Evolutionary conservation across 2,113 vertebrate genomes (phyloP), one percentile per base, ranked within the genome.

Genomic region (Colistium nudipinnis): DNA sequence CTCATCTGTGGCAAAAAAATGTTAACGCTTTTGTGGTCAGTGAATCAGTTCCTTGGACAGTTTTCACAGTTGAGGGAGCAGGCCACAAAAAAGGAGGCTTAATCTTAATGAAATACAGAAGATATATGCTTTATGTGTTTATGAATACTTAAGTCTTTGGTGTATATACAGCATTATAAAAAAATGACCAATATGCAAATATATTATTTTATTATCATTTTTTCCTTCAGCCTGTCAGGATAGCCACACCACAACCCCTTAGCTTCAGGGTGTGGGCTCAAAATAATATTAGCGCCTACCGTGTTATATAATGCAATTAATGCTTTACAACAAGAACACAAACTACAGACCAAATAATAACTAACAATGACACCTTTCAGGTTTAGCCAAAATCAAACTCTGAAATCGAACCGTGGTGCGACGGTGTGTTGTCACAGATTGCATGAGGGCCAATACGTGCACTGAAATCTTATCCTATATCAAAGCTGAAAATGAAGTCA

Each of bases 1-100:
- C 79, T 70, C 69, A 79, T 87, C 72, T 85, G 71, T 81, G 79
- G 57, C 60, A 36, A 59, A 44, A 72, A 69, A 71, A 71, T 35
- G 62, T 78, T 73, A 59, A 79, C 25, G 63, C 81, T 36, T 62
- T 57, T 9, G 51, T 73, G 74, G 67, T 51, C 51, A 30, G 39
- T 52, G 24, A 69, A 51, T 61, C 25, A 20, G 22, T 16, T 54
- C 36, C 36, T 75, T 62, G 41, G 44, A 74, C 4, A 30, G 65
- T 69, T 73, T 54, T 61, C 35, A 61, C 35, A 38, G 64, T 61
- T 73, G 30, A 74, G 45, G 52, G 41, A 52, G 35, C 6, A 1
- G 28, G 17, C 22, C 6, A 44, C 6, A 67, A 36, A 43, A 45
- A 36, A 57, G 27, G 16, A 48, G 51, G 10, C 14, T 27, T 25